Percentiles rank a stretch among this genome's conserved stretches.
Evolutionary conservation across 2,888 invertebrate species (phyloP).

Genomic region (Phengaris arion): DNA sequence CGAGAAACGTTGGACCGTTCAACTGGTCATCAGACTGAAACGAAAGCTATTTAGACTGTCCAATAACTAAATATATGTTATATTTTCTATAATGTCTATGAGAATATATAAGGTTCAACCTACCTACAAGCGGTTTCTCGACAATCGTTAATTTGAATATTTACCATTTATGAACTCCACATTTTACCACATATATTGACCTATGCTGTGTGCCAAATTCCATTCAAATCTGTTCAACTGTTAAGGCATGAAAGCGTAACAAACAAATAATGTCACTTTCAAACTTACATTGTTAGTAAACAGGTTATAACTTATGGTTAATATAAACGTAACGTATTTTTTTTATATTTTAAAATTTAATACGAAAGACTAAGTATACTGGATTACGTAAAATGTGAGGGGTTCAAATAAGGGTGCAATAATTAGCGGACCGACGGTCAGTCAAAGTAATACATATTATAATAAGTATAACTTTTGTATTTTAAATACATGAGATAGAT

Average conservation of each 20-base stretch:
- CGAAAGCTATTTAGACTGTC: neutral
- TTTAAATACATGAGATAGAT: no score
- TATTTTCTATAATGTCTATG: neutral
- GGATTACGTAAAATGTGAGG: no score
- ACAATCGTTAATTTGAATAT: no score
- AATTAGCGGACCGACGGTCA: no score
- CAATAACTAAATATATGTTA: neutral
- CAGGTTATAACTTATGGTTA: neutral
- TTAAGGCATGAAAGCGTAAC: constrained; percentile 12
- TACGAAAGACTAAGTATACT: no score
- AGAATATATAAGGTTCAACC: neutral
- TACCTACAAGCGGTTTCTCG: no score
- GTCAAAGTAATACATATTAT: no score
- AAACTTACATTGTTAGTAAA: neutral
- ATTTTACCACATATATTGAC: neutral
- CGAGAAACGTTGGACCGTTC: constrained; percentile 1
- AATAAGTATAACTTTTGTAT: no score
- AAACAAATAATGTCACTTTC: constrained; percentile 10
- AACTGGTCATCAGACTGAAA: neutral
- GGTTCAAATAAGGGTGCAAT: no score
- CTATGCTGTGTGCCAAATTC: constrained; percentile 29
- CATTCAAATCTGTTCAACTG: constrained; percentile 27
- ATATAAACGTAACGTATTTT: neutral
- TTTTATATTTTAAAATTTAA: no score
- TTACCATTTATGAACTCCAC: neutral